phyloP scores from a whole-genome alignment of 2,113 vertebrate genomes.

The Nettapus auritus region DNA sequence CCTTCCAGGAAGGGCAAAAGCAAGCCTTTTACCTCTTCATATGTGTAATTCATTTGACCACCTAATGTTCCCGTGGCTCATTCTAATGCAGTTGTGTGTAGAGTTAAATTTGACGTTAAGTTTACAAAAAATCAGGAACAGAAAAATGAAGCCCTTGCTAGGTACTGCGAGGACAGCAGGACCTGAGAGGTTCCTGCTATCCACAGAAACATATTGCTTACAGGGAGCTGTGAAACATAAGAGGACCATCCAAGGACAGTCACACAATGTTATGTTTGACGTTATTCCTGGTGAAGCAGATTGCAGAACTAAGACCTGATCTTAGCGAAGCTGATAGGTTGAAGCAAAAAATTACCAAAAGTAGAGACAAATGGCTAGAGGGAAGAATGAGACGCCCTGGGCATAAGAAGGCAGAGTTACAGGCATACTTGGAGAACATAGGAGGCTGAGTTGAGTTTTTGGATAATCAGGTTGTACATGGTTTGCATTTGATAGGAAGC shows the following conservation, averaged over 20 bases:
- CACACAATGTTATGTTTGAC: neutral
- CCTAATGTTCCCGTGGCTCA: neutral
- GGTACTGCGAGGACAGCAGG: neutral
- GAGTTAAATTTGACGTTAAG: no score
- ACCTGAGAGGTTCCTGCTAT: neutral
- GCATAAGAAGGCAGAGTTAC: neutral
- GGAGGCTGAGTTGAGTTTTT: neutral
- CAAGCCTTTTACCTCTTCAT: neutral
- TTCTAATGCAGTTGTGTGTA: neutral
- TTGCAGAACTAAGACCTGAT: neutral
- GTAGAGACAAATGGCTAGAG: neutral
- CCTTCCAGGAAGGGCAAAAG: neutral
- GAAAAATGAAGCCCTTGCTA: neutral
- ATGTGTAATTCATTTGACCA: neutral
- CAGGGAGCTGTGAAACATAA: neutral
- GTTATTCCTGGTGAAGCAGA: no score
- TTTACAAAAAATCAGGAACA: no score
- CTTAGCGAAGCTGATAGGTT: neutral
- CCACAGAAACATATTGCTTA: neutral
- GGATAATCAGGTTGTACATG: neutral
- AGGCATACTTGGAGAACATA: neutral
- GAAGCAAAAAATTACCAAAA: neutral
- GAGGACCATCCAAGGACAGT: neutral
- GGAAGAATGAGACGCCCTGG: neutral
- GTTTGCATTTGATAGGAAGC: neutral